Percentiles rank a stretch among this genome's conserved stretches.
phyloP scores from a whole-genome alignment of 2,888 invertebrate genomes.

The Chirona hameri region DNA sequence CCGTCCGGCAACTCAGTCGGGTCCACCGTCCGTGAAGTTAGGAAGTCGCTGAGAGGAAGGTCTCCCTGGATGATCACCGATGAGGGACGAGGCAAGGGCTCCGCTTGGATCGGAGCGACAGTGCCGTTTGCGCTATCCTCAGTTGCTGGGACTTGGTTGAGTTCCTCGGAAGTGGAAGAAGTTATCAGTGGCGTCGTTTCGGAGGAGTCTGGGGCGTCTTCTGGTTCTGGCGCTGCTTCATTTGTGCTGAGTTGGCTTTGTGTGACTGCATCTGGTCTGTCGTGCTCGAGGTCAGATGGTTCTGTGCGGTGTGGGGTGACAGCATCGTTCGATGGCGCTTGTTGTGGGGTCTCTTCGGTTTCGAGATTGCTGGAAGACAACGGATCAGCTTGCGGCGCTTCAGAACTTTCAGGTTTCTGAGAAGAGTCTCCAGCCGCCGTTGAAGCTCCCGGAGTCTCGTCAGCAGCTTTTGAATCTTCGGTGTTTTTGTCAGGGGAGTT shows the following conservation, averaged over 20 bases:
- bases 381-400: no score
- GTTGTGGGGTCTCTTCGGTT: background rate
- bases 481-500: background rate
- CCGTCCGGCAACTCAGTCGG: background rate
- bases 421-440: no score
- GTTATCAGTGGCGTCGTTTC: background rate
- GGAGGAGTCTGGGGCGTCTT: background rate
- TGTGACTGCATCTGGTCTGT: no score
- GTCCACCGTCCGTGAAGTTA: background rate
- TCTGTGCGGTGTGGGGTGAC: no score
- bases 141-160: background rate
- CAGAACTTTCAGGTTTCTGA: no score
- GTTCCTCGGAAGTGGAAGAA: background rate
- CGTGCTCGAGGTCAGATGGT: background rate
- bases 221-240: background rate
- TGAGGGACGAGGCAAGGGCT: background rate
- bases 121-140: background rate
- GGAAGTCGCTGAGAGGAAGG: background rate
- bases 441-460: background rate
- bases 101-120: background rate
- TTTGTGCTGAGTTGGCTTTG: background rate
- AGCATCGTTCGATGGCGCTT: background rate
- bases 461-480: background rate
- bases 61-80: background rate
- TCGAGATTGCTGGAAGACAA: background rate